Conservation (phyloP, 2,113 vertebrate species). For the Thymallus thymallus region DNA sequence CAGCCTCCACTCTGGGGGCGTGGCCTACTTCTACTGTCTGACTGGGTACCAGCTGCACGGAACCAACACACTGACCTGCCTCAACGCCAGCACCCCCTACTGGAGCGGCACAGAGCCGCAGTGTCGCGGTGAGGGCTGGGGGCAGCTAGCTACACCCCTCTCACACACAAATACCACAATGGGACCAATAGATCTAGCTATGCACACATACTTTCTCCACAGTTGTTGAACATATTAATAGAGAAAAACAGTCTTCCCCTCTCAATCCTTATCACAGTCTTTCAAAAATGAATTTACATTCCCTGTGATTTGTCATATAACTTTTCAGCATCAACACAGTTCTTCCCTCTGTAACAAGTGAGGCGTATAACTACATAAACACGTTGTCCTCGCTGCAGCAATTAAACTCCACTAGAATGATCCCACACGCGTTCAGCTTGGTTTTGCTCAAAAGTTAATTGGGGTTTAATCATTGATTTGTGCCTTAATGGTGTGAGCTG, state of each 20-base stretch:
- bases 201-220: not conserved
- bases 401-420: too few species aligned
- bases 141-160: not conserved
- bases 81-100: conserved; percentile 88
- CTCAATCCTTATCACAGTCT: not conserved
- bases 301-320: not conserved
- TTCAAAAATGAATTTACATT: not conserved
- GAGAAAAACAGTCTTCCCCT: not conserved
- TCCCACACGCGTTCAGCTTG: conserved; percentile 8
- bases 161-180: not conserved
- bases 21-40: conserved; percentile 84
- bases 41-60: conserved; percentile 87
- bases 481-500: conserved; percentile 33
- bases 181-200: not conserved
- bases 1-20: conserved; percentile 88
- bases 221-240: too few species aligned
- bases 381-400: conserved; percentile 24
- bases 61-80: conserved; percentile 75
- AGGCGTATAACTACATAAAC: conserved; percentile 29
- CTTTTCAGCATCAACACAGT: not conserved
- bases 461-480: conserved; percentile 48
- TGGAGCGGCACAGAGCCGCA: conserved; percentile 85
- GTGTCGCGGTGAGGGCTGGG: conserved; percentile 77
- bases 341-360: not conserved
- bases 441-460: conserved; percentile 40